These are phyloP conservation scores for Willisornis vidua DNA, from an alignment of 2,113 vertebrate genomes.

Conservation along the genomic window DNA sequence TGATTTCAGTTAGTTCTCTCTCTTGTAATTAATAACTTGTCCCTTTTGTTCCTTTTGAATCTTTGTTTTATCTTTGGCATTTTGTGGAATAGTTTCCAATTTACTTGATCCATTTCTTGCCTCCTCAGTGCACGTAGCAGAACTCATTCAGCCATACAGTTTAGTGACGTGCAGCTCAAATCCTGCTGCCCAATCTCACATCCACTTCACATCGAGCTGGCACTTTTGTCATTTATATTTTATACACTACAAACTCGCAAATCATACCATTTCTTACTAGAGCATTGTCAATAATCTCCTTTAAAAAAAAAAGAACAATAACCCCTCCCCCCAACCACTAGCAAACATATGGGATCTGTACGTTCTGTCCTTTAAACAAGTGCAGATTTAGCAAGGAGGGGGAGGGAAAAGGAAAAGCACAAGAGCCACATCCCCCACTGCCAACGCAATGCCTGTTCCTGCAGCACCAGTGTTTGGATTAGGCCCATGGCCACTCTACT, in stretches of 20 bases:
- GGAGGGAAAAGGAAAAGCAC: conserved; percentile 53
- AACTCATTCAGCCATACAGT: not conserved
- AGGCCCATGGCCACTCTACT: conserved; percentile 18
- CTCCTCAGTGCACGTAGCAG: not conserved
- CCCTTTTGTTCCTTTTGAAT: conserved; percentile 6
- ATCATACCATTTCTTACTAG: not conserved
- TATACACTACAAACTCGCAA: not conserved
- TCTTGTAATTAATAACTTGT: conserved; percentile 46
- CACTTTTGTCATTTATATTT: not conserved
- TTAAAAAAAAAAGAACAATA: not conserved
- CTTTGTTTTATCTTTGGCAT: conserved; percentile 6
- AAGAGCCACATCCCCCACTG: not conserved
- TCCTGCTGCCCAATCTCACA: not conserved
- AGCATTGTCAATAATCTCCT: not conserved
- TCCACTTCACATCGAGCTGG: conserved; percentile 18
- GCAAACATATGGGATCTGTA: conserved; percentile 64
- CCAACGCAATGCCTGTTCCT: conserved; percentile 54
- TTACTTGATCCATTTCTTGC: conserved; percentile 10
- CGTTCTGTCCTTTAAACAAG: conserved; percentile 61
- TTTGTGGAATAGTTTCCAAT: not conserved
- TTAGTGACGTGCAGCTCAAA: not conserved
- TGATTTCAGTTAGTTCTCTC: conserved; percentile 29
- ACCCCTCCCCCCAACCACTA: not conserved
- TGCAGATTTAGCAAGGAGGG: conserved; percentile 67
- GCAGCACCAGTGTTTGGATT: conserved; percentile 35